A percentile compares a stretch with the other conserved stretches of the same genome.
These are phyloP conservation scores for Micrasema minimum DNA, from an alignment of 1,140 invertebrate genomes.

Conservation along the genomic window DNA sequence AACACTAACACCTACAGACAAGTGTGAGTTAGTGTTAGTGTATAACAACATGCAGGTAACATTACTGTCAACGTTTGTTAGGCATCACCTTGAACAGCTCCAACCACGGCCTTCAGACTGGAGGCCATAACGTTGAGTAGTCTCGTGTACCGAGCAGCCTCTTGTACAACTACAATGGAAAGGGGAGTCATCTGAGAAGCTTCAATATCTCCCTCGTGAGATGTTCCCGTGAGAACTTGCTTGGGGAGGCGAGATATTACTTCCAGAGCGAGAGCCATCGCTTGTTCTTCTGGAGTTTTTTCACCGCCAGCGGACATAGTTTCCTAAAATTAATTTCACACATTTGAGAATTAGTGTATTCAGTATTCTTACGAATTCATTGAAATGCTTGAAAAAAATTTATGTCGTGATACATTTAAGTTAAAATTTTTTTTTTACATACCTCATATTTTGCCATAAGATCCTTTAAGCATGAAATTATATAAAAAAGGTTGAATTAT, in stretches of 20 bases:
- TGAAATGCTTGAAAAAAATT: too few species aligned
- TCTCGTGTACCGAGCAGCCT: conserved; percentile 91
- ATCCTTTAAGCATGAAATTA: conserved; percentile 56
- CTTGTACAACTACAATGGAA: conserved; percentile 94
- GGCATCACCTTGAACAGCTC: conserved; percentile 89
- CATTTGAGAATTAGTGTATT: neutral
- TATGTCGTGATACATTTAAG: too few species aligned
- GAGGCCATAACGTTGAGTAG: conserved; percentile 78
- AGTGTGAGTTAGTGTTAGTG: too few species aligned
- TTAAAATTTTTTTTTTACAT: too few species aligned
- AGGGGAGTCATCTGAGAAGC: conserved; percentile 79
- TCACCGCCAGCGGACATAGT: conserved; percentile 63
- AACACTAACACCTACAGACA: conserved; percentile 67
- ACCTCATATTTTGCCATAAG: conserved; percentile 61
- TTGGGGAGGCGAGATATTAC: conserved; percentile 78
- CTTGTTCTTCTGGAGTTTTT: conserved; percentile 74
- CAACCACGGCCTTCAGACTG: conserved; percentile 84
- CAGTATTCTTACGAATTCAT: neutral
- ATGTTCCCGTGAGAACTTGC: conserved; percentile 76
- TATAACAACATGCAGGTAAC: too few species aligned
- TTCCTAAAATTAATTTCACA: conserved; percentile 59
- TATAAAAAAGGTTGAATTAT: neutral
- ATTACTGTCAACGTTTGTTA: too few species aligned
- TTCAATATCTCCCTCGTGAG: conserved; percentile 80
- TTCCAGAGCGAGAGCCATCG: conserved; percentile 76